Conservation (phyloP, 2,888 invertebrate genomes). For the Pocota personata region DNA sequence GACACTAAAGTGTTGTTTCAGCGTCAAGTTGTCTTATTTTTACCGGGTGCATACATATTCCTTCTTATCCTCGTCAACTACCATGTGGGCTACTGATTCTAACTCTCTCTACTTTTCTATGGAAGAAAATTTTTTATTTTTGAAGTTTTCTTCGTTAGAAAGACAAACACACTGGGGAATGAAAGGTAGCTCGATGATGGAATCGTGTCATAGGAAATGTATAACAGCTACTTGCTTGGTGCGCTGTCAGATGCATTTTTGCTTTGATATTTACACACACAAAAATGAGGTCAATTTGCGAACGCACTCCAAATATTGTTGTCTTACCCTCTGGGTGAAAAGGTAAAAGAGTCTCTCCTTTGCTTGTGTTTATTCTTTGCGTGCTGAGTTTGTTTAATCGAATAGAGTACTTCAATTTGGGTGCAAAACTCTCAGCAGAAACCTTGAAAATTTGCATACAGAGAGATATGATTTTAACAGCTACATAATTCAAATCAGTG, state of each 20-base stretch:
- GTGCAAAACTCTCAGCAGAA: neutral
- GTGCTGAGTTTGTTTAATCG: neutral
- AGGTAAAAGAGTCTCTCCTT: neutral
- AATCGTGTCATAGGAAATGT: neutral
- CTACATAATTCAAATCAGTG: neutral
- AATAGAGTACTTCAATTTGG: slow-evolving; percentile 9
- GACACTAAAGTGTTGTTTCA: slow-evolving; percentile 29
- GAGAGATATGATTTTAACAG: neutral
- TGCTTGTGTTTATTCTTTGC: neutral
- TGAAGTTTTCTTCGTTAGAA: neutral
- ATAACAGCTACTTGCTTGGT: slow-evolving; percentile 12
- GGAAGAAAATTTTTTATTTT: slow-evolving; percentile 8
- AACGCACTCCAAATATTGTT: slow-evolving; percentile 51
- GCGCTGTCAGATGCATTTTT: slow-evolving; percentile 18
- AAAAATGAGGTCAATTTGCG: slow-evolving; percentile 59
- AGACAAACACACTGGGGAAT: neutral
- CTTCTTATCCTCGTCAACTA: neutral
- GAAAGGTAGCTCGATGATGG: neutral
- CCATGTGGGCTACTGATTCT: slow-evolving; percentile 32
- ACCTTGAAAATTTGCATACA: slow-evolving; percentile 7
- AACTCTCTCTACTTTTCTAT: slow-evolving; percentile 6
- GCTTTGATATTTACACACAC: slow-evolving; percentile 36
- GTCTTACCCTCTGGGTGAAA: slow-evolving; percentile 2
- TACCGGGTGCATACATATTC: neutral
- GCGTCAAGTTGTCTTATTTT: slow-evolving; percentile 51